Percentiles rank a stretch among this genome's conserved stretches.
phyloP scores from a whole-genome alignment of 2,113 vertebrate genomes.

The Dascyllus trimaculatus region DNA sequence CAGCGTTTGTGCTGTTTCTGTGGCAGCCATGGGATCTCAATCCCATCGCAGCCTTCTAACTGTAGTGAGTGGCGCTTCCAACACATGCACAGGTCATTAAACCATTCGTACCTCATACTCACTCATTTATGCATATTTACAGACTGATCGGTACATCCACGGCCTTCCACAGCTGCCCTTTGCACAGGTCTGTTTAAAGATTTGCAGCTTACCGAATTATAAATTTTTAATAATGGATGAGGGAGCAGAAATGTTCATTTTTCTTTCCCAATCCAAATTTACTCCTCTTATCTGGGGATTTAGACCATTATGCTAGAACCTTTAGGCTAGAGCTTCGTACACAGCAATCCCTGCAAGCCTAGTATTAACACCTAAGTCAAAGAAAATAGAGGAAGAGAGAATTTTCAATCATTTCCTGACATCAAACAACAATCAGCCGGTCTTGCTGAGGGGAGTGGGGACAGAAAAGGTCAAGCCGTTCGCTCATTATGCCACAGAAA shows the following conservation, averaged over 20 bases:
- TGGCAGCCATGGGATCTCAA: constrained; percentile 5
- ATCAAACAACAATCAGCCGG: constrained; percentile 49
- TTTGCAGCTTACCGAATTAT: constrained; percentile 2
- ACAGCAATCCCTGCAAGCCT: not conserved
- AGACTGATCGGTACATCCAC: constrained; percentile 17
- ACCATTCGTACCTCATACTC: constrained; percentile 11
- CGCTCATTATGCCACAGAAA: constrained; percentile 76
- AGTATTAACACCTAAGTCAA: constrained; percentile 18
- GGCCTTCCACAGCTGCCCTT: constrained; percentile 4
- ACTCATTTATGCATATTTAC: constrained; percentile 38
- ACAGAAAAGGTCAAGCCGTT: constrained; percentile 61
- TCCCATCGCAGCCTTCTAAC: constrained; percentile 5
- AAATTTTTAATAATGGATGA: constrained; percentile 7
- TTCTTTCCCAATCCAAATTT: constrained; percentile 26
- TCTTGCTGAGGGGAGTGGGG: constrained; percentile 46
- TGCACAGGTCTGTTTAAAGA: constrained; percentile 28
- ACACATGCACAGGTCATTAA: constrained; percentile 23
- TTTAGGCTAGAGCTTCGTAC: not conserved
- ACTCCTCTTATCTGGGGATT: constrained; percentile 18
- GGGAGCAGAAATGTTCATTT: constrained; percentile 3
- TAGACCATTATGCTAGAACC: not conserved
- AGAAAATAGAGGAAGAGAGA: constrained; percentile 24
- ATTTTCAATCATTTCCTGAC: constrained; percentile 51
- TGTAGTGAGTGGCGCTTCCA: constrained; percentile 13
- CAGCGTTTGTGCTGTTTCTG: constrained; percentile 17